Evolutionary conservation across 53 echinoderm and acorn worm genomes (phyloP), one percentile per base, ranked within the genome.

Genomic region (Echinometra lucunter): DNA sequence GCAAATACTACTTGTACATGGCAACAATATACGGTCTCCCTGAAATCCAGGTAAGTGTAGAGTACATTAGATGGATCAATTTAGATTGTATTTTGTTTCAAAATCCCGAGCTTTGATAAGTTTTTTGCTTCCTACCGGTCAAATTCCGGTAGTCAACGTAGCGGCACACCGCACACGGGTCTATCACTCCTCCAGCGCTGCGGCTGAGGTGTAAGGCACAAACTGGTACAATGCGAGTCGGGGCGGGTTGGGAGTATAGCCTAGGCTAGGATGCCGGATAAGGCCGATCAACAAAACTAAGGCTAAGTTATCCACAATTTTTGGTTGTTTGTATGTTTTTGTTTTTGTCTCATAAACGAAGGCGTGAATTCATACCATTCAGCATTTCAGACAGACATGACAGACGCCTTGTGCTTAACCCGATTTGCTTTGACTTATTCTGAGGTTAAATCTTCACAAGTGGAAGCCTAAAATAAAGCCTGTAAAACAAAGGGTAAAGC

Each of bases 11-110:
- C n/a, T 93, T 81, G 96, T 97, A 95, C 95, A 97, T 97, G 97
- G 97, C 96, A 94, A 96, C 97, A 94, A 91, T 97, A 89, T 74
- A 93, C 89, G 97, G 97, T 89, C 96, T 97, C 66, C 95, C 96
- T 78, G 94, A 96, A 66, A 95, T 96, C 63, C 90, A 92, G 97
- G 97, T 97, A 60, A 95, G 96, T 94, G 34, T 42, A 40, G 19
- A 42, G 42, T 78, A 42, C 35, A 78, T 12, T 78, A 42, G 23
- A 23, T 78, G 0, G 3, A 23, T 38, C 6, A 42, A 78, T 42
- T 42, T 38, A 42, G 35, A 78, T 78, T 38, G 42, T 19, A 35
- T 78, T 78, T 42, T 78, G 42, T 17, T 40, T 17, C 21, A 78
- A 78, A 78, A 78, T 40, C 21, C 18, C 2, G 6, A 69, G 30